Percentiles rank a stretch among this genome's conserved stretches.
Conservation (phyloP, 2,113 vertebrate species). For the Sclerurus mexicanus region DNA sequence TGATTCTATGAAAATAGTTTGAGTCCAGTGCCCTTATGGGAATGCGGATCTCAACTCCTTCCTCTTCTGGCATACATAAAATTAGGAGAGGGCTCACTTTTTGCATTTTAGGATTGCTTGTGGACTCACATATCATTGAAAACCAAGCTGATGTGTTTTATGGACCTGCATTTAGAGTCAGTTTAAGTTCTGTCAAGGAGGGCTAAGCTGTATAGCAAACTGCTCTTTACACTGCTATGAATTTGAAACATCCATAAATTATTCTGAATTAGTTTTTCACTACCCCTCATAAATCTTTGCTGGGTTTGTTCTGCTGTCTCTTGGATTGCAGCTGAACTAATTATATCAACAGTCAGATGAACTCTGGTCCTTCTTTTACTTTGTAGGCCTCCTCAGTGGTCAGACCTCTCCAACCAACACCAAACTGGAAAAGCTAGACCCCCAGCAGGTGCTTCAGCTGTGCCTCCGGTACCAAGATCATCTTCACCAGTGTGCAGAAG, state of each 20-base stretch:
- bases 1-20: neutral
- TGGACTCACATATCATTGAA: fast-evolving
- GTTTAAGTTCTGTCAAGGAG: neutral
- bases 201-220: neutral
- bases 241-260: neutral
- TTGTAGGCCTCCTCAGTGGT: constrained; percentile 88
- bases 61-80: neutral
- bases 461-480: constrained; percentile 95
- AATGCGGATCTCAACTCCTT: neutral
- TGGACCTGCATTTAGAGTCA: neutral
- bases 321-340: neutral
- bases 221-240: neutral
- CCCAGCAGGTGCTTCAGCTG: constrained; percentile 91
- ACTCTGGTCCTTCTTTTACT: neutral
- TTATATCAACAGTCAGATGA: neutral
- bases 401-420: constrained; percentile 88
- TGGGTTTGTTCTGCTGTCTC: neutral
- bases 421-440: constrained; percentile 89
- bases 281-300: neutral
- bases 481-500: constrained; percentile 95
- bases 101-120: neutral
- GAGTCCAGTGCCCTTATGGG: neutral
- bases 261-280: neutral
- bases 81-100: neutral
- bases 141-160: fast-evolving